A percentile compares a stretch with the other conserved stretches of the same genome.
These are phyloP conservation scores for Hylaeus anthracinus DNA, from an alignment of 1,140 invertebrate species.

Conservation along the genomic window DNA sequence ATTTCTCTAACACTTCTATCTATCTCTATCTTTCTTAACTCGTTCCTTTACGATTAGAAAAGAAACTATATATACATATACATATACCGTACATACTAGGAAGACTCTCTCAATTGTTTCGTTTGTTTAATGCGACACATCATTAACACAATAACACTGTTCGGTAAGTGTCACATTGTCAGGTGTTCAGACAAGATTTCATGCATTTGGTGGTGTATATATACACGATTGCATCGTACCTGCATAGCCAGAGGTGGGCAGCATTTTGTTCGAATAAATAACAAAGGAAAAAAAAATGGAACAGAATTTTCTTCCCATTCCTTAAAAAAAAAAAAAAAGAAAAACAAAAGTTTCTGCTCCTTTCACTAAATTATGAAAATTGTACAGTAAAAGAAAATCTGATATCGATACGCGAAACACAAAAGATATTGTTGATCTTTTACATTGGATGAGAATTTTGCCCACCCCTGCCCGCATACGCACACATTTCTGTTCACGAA, in stretches of 20 bases:
- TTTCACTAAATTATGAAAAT: too few species aligned
- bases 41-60: neutral
- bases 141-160: constrained; percentile 53
- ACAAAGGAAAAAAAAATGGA: too few species aligned
- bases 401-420: too few species aligned
- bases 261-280: too few species aligned
- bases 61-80: neutral
- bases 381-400: too few species aligned
- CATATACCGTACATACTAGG: neutral
- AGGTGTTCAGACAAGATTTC: constrained; percentile 4
- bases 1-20: neutral
- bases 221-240: neutral
- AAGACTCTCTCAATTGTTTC: constrained; percentile 30
- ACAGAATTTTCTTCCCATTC: too few species aligned
- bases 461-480: neutral
- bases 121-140: constrained; percentile 51
- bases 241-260: too few species aligned
- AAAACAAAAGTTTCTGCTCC: too few species aligned
- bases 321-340: too few species aligned
- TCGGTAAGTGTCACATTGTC: constrained; percentile 37
- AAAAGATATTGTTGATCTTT: too few species aligned
- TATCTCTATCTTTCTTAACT: neutral
- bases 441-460: too few species aligned
- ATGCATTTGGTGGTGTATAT: neutral
- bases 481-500: constrained; percentile 8